Base-by-base conservation (phyloP, 2,797 vertebrate genomes). In the Sardinella longiceps region DNA sequence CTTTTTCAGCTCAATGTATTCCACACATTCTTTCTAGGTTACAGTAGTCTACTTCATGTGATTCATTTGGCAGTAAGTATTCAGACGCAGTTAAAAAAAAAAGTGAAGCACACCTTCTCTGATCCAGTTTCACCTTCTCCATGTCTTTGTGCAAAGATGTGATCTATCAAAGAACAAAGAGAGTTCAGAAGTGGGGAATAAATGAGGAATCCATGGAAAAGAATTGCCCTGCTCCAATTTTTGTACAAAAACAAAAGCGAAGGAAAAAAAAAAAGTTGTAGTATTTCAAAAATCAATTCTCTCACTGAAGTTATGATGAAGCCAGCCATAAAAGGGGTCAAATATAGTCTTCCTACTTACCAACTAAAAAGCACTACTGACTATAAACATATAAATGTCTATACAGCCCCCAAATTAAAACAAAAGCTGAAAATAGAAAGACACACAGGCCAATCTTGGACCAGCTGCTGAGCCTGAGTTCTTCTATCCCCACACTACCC, bases 41-140 rank as follows among this genome's bases (percentile, higher is more conserved):
- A 37, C 37, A 77, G 70, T 43, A 20, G 33, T 77, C 70, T 77
- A 43, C 70, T 77, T 77, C 6, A 39, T 23, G 20, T 77, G 70
- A 77, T 77, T 39, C 10, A 77, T 77, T 77, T 77, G 37, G 18
- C 33, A 77, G 70, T 43, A 77, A 77, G 33, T 18, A 39, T 77
- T 70, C 30, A 70, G n/a, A 66, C 37, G 28, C 30, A 33, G 45
- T 5, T 56, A 46, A n/a, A 85, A 80, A 80, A 43, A n/a, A 85
- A 80, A 80, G 33, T 6, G 6, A 45, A 63, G 1, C 23, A 30
- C 87, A 96, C 95, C 96, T 95, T 92, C 96, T 96, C 91, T 99
- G 98, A 90, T 99, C 98, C 90, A 99, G 93, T 92, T 99, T 99
- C 88, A 99, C 98, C 87, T 99, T 99, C 94, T 99, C 98, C 88